A percentile compares a stretch with the other conserved stretches of the same genome.
These are phyloP conservation scores for Stenoptilia bipunctidactyla DNA, from an alignment of 2,888 invertebrate species.

Conservation along the genomic window DNA sequence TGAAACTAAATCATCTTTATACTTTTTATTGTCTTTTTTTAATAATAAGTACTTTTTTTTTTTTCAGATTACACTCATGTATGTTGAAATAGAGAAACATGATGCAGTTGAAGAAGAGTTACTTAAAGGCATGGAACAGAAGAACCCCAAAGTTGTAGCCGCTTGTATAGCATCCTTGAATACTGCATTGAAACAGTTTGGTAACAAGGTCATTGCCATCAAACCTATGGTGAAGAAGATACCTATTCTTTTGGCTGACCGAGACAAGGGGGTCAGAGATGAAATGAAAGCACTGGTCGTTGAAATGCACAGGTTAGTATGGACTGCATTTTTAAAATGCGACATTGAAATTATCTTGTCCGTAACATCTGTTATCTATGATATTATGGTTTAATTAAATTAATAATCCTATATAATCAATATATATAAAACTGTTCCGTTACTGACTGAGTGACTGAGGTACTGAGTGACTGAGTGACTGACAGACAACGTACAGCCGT, in stretches of 20 bases:
- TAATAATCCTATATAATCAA: too few species aligned
- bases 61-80: slow-evolving; percentile 90
- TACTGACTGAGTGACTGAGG: too few species aligned
- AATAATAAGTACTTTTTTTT: slow-evolving; percentile 2
- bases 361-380: too few species aligned
- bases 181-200: slow-evolving; percentile 88
- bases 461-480: too few species aligned
- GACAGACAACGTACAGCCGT: too few species aligned
- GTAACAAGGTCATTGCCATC: slow-evolving; percentile 89
- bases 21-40: too few species aligned
- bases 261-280: slow-evolving; percentile 92
- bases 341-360: too few species aligned
- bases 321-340: too few species aligned
- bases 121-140: slow-evolving; percentile 93
- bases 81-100: slow-evolving; percentile 95
- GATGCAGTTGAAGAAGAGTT: slow-evolving; percentile 92
- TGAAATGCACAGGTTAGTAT: slow-evolving; percentile 86
- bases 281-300: slow-evolving; percentile 92
- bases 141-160: slow-evolving; percentile 95
- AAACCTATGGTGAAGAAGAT: slow-evolving; percentile 93
- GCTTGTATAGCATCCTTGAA: slow-evolving; percentile 85
- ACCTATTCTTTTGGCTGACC: slow-evolving; percentile 85
- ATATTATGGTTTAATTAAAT: too few species aligned
- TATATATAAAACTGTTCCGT: too few species aligned
- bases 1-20: too few species aligned